Evolutionary conservation across 2,797 vertebrate genomes (phyloP), one percentile per base, ranked within the genome.

Genomic region (Cheirogaleus major): DNA sequence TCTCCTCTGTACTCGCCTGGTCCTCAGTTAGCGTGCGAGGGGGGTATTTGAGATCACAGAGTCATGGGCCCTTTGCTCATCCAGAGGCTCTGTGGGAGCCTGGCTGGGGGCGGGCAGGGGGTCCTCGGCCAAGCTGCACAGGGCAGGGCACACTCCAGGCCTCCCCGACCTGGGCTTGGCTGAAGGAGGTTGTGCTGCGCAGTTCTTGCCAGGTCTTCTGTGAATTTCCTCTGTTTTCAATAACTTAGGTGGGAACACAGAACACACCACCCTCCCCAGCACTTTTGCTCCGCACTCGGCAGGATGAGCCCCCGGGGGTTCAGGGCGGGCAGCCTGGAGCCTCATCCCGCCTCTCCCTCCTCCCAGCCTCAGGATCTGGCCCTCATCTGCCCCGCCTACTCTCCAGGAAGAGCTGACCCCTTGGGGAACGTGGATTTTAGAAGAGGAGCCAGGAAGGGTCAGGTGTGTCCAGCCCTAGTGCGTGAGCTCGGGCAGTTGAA

Each of bases 101-200:
- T 57, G 18, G 38, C 30, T 76, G 25, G 61, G 30, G 45, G 35
- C 35, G 69, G 27, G 55, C 20, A 20, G 17, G 30, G 52, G n/a
- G 63, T 27, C 22, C 72, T 80, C 38, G 12, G 35, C 45, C 1
- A 1, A 0, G 35, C 61, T 45, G 45, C 72, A 67, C 1, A 59
- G 41, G 25, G 7, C 32, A 80, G 17, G 75, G 7, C 0, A 2
- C 1, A 5, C 1, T 13, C 15, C 0, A 25, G 35, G 17, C 13
- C 43, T 32, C 75, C 14, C 7, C 23, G 43, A 59, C 41, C 57
- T 8, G n/a, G 27, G 15, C 35, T 10, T 2, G 30, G 22, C 48
- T 41, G 5, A 73, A n/a, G 27, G 41, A 18, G 45, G 45, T 23
- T 43, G 35, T 4, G 4, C 41, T 43, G 22, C 6, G 3, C 1